Percentiles rank a stretch among this genome's conserved stretches.
Evolutionary conservation across 2,113 vertebrate species (phyloP).

Genomic region (Nipponia nippon): DNA sequence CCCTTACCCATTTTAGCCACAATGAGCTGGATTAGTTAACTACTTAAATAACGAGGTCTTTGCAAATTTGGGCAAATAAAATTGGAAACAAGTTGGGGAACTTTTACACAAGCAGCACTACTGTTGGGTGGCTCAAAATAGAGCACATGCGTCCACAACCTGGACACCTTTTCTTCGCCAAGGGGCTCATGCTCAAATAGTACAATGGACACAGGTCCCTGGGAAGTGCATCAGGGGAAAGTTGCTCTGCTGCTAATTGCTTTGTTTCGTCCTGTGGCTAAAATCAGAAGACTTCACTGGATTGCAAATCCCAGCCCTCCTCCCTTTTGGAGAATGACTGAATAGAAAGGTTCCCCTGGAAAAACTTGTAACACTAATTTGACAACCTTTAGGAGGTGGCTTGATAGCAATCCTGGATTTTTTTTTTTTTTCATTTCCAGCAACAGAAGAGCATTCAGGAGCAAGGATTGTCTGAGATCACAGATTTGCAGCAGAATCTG

Average conservation of each 20-base stretch:
- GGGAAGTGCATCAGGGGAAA: not conserved
- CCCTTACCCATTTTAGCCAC: not conserved
- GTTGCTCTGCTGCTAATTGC: not conserved
- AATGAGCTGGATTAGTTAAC: not conserved
- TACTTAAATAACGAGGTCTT: not conserved
- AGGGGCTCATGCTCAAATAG: not conserved
- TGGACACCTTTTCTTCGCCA: not conserved
- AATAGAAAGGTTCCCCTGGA: not conserved
- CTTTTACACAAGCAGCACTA: not conserved
- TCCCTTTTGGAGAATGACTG: not conserved
- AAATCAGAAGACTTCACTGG: not conserved
- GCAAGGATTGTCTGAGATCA: not conserved
- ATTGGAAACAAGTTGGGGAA: not conserved
- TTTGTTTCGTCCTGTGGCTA: not conserved
- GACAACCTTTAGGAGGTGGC: not conserved
- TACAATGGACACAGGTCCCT: not conserved
- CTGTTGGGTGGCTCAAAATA: not conserved
- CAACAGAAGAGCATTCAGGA: not conserved
- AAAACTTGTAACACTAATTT: not conserved
- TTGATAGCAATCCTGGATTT: not conserved
- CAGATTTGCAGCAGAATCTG: not conserved
- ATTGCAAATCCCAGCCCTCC: not conserved
- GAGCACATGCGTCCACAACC: not conserved
- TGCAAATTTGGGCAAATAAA: not conserved
- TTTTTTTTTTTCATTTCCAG: not conserved